Evolutionary conservation across 2,888 invertebrate species (phyloP), one percentile per base, ranked within the genome.

Genomic region (Tipula helvola): DNA sequence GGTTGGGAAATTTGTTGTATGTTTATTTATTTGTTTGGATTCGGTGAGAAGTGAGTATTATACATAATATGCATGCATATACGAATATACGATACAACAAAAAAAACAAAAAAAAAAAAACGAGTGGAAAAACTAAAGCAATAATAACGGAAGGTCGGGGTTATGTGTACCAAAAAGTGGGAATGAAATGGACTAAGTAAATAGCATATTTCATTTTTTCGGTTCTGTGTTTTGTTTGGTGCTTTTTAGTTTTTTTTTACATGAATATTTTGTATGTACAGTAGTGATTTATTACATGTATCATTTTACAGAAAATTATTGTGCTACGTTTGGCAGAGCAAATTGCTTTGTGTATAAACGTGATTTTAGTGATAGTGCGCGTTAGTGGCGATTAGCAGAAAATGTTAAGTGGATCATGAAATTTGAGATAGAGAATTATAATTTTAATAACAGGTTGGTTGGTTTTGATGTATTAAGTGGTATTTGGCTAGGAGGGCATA

Each of bases 101-200:
- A 8, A 71, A 57, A 18, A 57, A 28, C 1, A 28, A 28, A 28
- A 28, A 28, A 28, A 28, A 28, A 28, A 2, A 57, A 28, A 28
- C 71, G 52, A 57, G 52, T 52, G 52, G 52, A 71, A 71, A 71
- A 71, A 71, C 5, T 8, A 71, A 71, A 71, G 28, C 71, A 71
- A 71, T 71, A 71, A 71, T 71, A 84, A 84, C 84, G 84, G 84
- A 84, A 84, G 84, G 84, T 84, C 84, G 84, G 84, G 84, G 84
- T 39, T 84, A 84, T 71, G 16, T 84, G 84, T 84, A 84, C 39
- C 39, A 41, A 71, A 71, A 84, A 84, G 84, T 84, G 84, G 84
- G 84, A 84, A 84, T 84, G 84, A 84, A 84, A 84, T 84, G 84
- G 84, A 84, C 84, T 84, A 84, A 39, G 84, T 84, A 84, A 84